Base-by-base conservation (phyloP, 2,888 invertebrate genomes). In the Agrypnus murinus region DNA sequence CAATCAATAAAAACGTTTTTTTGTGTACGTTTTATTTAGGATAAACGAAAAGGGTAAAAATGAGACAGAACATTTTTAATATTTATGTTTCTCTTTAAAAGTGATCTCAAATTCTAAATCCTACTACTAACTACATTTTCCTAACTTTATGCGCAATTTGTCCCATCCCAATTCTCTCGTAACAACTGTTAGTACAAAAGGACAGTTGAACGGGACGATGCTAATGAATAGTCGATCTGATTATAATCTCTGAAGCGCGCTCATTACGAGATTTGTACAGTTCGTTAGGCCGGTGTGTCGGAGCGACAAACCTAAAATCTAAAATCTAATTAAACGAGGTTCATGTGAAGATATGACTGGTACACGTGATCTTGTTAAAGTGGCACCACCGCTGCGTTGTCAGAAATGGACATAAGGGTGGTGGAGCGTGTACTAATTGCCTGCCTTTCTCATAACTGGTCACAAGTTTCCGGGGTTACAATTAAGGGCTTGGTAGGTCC, bases 311-410 rank as follows among this genome's bases (percentile, higher is more conserved):
- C 46, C 50, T 57, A 48, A 55, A 60, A 59, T 50, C 40, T 19
- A 50, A 50, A 67, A 67, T 67, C 59, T 67, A 67, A 67, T 67
- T 67, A 67, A 40, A 59, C 17, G 53, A 53, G 59, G 60, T 45
- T 25, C 53, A 53, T 60, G 46, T 60, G 31, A 62, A 60, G 32
- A 32, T 50, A 48, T 58, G 25, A 38, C 43, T 60, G n/a, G 59
- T 43, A 62, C 67, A 62, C 67, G 59, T 67, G 67, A 67, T 62
- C 67, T 67, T 67, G 60, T 67, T 67, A 67, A 45, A 55, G 36
- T 34, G 50, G 19, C 12, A 15, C 48, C 15, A 9, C 25, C 32
- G 50, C 25, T 45, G n/a, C 48, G 38, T 36, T 31, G 32, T 43
- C 40, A 25, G 43, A 32, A 7, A 32, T 25, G 17, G 40, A 34